Evolutionary conservation across 2,797 vertebrate genomes (phyloP).

Genomic region (Hozukius guyotensis): DNA sequence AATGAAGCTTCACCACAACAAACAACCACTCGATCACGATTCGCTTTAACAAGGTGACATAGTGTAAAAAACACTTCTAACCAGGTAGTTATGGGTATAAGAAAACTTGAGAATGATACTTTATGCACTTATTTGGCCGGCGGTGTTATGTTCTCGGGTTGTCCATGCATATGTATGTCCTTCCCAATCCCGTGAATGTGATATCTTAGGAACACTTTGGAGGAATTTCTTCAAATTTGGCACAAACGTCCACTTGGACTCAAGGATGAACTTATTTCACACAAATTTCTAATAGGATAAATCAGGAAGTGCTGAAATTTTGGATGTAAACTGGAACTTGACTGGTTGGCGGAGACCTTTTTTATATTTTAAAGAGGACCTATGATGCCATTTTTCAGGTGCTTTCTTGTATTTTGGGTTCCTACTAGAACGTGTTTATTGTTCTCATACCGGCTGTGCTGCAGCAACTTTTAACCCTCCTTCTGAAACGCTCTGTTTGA

Average conservation of each 20-base stretch:
- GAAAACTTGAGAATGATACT: background rate
- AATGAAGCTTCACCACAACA: constrained; percentile 14
- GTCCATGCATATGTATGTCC: background rate
- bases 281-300: background rate
- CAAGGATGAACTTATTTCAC: background rate
- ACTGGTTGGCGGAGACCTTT: no score
- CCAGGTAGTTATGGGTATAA: background rate
- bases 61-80: background rate
- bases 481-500: no score
- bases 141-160: background rate
- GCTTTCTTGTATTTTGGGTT: no score
- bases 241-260: background rate
- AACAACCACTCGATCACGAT: constrained; percentile 12
- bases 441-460: no score
- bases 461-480: no score
- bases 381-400: no score
- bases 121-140: background rate
- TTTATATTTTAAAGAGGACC: no score
- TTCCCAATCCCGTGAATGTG: background rate
- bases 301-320: background rate
- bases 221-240: background rate
- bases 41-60: background rate
- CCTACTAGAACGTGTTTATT: no score
- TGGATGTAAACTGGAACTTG: background rate
- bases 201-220: background rate